Evolutionary conservation across 1,140 invertebrate genomes (phyloP).

Genomic region (Penaeus indicus): DNA sequence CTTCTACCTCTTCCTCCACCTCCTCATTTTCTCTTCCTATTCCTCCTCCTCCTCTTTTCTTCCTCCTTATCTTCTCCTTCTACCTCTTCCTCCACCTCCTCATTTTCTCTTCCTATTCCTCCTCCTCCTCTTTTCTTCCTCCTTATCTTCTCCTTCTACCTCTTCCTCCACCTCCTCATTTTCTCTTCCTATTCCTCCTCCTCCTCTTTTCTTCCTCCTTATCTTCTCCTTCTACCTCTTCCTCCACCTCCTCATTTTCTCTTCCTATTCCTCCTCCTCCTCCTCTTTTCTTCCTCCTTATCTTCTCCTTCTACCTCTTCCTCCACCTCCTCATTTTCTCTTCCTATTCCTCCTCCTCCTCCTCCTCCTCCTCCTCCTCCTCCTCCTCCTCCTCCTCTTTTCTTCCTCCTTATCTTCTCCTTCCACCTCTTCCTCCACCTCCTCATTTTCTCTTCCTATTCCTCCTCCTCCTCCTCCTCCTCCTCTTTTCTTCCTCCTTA

Average conservation of each 20-base stretch:
- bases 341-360: background rate
- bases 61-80: background rate
- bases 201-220: background rate
- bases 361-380: conserved; percentile 4
- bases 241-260: background rate
- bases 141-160: background rate
- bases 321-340: background rate
- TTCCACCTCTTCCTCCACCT: background rate
- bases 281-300: background rate
- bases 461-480: background rate
- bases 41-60: background rate
- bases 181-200: background rate
- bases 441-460: background rate
- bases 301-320: background rate
- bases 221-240: background rate
- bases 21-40: background rate
- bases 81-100: background rate
- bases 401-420: background rate
- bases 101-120: too few species aligned
- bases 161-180: background rate
- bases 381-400: background rate
- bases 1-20: background rate
- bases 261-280: background rate
- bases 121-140: background rate
- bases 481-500: background rate